phyloP scores from a whole-genome alignment of 2,797 vertebrate species.

The Iguana delicatissima region DNA sequence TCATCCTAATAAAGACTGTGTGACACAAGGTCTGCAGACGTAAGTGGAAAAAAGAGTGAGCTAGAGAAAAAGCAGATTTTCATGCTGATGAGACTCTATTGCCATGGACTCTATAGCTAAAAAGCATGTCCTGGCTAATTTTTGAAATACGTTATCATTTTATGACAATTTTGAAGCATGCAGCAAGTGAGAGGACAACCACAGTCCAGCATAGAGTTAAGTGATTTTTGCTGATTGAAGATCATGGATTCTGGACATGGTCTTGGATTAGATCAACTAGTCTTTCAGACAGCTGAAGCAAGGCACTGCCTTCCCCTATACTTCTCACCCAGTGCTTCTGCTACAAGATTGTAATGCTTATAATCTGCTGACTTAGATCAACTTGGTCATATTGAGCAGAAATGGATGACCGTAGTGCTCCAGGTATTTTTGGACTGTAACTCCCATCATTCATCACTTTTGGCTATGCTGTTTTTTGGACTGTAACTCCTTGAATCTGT shows the following conservation, averaged over 20 bases:
- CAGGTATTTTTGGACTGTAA: no score
- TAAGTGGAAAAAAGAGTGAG: constrained; percentile 28
- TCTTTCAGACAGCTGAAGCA: neutral
- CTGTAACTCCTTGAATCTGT: no score
- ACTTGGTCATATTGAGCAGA: neutral
- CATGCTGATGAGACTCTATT: constrained; percentile 39
- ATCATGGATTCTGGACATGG: neutral
- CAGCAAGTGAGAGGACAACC: neutral
- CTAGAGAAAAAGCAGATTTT: constrained; percentile 42
- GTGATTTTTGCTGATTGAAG: no score
- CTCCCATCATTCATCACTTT: no score
- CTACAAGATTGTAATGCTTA: neutral
- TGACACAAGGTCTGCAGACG: constrained; percentile 19
- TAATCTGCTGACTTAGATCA: neutral
- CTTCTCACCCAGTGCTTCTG: neutral
- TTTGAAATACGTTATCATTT: constrained; percentile 40
- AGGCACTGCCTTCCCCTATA: neutral
- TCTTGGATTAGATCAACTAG: neutral
- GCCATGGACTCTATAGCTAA: constrained; percentile 37
- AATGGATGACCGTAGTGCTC: no score
- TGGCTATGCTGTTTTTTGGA: no score
- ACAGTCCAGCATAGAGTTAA: neutral
- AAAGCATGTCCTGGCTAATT: constrained; percentile 46
- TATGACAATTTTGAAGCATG: constrained; percentile 45
- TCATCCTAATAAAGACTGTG: constrained; percentile 32